These are phyloP conservation scores for Galleria mellonella DNA, from an alignment of 1,140 invertebrate genomes.

Conservation along the genomic window DNA sequence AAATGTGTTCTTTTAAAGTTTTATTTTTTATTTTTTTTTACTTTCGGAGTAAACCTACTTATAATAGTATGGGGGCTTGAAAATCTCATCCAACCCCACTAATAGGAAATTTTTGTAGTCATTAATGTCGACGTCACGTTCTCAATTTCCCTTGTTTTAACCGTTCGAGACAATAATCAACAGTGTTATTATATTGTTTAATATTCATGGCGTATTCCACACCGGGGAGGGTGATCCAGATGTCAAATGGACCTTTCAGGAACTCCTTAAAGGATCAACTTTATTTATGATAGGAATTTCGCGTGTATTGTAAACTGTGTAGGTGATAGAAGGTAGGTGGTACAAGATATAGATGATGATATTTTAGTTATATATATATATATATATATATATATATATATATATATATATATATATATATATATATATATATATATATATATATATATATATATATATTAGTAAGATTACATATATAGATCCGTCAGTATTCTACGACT, in stretches of 20 bases:
- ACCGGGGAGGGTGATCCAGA: not conserved
- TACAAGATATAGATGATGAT: no score
- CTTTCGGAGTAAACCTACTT: no score
- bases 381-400: no score
- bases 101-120: constrained; percentile 32
- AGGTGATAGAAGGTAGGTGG: no score
- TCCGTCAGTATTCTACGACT: no score
- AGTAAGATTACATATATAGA: no score
- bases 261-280: constrained; percentile 25
- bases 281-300: constrained; percentile 21
- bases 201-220: constrained; percentile 33
- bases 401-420: no score
- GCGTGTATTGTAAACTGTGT: not conserved
- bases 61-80: constrained; percentile 7
- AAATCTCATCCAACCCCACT: constrained; percentile 49
- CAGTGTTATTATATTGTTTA: constrained; percentile 51
- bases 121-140: constrained; percentile 37
- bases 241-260: constrained; percentile 9
- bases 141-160: constrained; percentile 52
- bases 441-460: no score
- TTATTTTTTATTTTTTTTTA: no score
- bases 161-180: constrained; percentile 57
- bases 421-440: no score
- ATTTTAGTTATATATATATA: no score
- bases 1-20: no score